Evolutionary conservation across 2,888 invertebrate genomes (phyloP), one percentile per base, ranked within the genome.

Genomic region (Drosophila anceps): DNA sequence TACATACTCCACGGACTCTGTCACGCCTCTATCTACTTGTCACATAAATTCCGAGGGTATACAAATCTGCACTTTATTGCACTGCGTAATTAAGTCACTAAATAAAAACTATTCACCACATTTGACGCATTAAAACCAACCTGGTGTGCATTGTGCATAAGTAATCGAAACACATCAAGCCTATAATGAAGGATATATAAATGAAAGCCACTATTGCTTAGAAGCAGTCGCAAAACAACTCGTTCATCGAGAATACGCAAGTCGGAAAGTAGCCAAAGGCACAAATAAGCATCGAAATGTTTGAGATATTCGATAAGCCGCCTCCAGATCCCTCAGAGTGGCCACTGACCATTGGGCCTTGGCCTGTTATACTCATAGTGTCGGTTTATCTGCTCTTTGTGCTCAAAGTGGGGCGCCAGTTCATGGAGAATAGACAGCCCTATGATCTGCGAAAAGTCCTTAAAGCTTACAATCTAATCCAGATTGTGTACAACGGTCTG

Each of bases 301-400:
- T 82, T 4, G 43, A 60, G 5, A 10, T 82, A 39, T 69, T 81
- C 10, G 20, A 53, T 3, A 67, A 10, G n/a, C 74, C 82, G 0
- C 54, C 65, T 53, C 64, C 46, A 3, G 81, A 81, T 63, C 79
- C 85, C 7, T 12, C n/a, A 4, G 15, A 53, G 13, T 27, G 72
- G 8, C 82, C 78, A 9, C 29, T 78, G 44, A 29, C 68, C 10
- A 5, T 1, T 0, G 44, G 68, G 5, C 59, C 53, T 4, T 61
- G 51, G 58, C 73, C 73, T 4, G 24, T 37, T 0, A 5, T 27
- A 1, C 13, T 24, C 1, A 60, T 73, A 13, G 10, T 46, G 10
- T 0, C 10, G 9, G 6, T 10, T 1, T 73, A 73, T 54, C 39
- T 73, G 7, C 5, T 50, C 3, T 62, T 73, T 29, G 58, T 73